These are phyloP conservation scores for Watsonalla binaria DNA, from an alignment of 2,888 invertebrate genomes.

Conservation along the genomic window DNA sequence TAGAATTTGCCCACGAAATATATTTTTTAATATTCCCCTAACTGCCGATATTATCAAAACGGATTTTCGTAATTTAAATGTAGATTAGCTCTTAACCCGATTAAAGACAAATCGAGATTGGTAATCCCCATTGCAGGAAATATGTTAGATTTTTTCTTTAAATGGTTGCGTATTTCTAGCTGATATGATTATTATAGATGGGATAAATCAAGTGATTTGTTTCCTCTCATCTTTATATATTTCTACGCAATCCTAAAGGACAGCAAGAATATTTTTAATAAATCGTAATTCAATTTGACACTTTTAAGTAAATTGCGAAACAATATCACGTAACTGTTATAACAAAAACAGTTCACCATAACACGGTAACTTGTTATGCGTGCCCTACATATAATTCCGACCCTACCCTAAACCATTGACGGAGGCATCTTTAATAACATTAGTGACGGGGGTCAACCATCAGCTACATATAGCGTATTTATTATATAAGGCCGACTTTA, in stretches of 20 bases:
- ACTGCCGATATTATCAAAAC: background rate
- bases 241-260: too few relatives aligned
- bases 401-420: background rate
- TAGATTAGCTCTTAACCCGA: constrained; percentile 30
- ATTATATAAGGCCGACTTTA: too few relatives aligned
- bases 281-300: too few relatives aligned
- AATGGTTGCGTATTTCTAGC: too few relatives aligned
- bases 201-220: too few relatives aligned
- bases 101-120: constrained; percentile 28
- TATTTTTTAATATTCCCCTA: background rate
- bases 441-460: background rate
- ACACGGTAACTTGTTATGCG: background rate
- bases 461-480: too few relatives aligned
- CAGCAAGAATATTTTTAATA: too few relatives aligned
- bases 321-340: too few relatives aligned
- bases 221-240: too few relatives aligned
- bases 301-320: too few relatives aligned
- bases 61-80: constrained; percentile 5
- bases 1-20: background rate
- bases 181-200: too few relatives aligned
- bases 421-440: background rate
- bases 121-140: constrained; percentile 28
- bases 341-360: constrained; percentile 4
- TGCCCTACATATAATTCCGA: background rate
- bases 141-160: constrained; percentile 23